Conservation (phyloP, 2,888 invertebrate genomes). For the Acheta domesticus region DNA sequence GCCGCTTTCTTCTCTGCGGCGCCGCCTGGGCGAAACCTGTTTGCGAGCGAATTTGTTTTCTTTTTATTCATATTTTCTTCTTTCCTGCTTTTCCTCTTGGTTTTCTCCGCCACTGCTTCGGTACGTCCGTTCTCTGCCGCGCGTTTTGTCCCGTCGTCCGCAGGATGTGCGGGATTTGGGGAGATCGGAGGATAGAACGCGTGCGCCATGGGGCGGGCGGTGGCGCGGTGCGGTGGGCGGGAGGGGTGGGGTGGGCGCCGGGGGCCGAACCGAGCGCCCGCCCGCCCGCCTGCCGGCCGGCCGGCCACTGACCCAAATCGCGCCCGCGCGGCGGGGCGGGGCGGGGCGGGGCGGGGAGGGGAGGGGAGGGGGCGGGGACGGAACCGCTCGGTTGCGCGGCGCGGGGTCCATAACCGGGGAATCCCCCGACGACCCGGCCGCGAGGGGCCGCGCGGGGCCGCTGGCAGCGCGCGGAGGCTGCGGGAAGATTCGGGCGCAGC, state of each 20-base stretch:
- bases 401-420: conserved; percentile 1
- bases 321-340: neutral
- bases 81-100: too few species aligned
- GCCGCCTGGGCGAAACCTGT: neutral
- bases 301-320: neutral
- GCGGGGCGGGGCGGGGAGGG: neutral
- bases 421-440: neutral
- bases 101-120: too few species aligned
- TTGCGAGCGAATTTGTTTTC: neutral
- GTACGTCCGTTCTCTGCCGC: neutral
- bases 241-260: neutral
- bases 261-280: neutral
- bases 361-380: neutral
- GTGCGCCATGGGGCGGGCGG: neutral
- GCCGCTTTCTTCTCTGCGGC: neutral
- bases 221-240: neutral
- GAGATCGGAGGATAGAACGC: neutral
- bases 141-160: neutral
- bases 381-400: neutral
- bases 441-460: neutral
- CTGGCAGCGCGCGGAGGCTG: neutral
- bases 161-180: neutral
- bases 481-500: neutral
- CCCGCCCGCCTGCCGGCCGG: neutral
- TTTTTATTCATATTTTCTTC: neutral